Conservation (phyloP, 2,888 invertebrate genomes). For the Oscheius sp. region DNA sequence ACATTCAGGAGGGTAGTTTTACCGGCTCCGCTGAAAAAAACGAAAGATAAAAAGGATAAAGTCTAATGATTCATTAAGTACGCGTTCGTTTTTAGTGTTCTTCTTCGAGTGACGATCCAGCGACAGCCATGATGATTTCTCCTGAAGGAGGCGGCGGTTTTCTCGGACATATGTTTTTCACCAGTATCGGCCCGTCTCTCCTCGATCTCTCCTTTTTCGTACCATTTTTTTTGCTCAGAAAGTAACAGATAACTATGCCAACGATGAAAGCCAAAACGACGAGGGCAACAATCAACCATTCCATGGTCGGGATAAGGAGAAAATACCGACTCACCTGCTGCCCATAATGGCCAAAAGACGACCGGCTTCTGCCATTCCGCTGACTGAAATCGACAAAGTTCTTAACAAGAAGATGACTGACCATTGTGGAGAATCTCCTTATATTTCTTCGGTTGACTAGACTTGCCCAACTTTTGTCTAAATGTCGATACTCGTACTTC, state of each 20-base stretch:
- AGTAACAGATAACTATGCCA: neutral
- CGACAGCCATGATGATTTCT: neutral
- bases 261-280: neutral
- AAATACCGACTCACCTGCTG: conserved; percentile 33
- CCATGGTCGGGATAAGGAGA: neutral
- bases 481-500: conserved; percentile 19
- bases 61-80: neutral
- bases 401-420: no score
- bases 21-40: conserved; percentile 77
- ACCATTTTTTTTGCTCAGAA: neutral
- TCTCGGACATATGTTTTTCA: neutral
- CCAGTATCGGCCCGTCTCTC: conserved; percentile 2
- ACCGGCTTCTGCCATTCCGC: conserved; percentile 56
- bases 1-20: conserved; percentile 89
- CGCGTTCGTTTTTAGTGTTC: neutral
- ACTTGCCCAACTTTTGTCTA: conserved; percentile 1
- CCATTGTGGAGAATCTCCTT: conserved; percentile 32
- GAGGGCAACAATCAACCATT: conserved; percentile 1
- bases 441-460: conserved; percentile 22
- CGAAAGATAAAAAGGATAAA: neutral
- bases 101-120: conserved; percentile 12
- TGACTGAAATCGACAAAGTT: conserved; percentile 33
- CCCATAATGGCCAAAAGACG: conserved; percentile 56
- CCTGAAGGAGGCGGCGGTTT: neutral
- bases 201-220: neutral